Conservation (phyloP, 2,888 invertebrate genomes). For the Bugula neritina region DNA sequence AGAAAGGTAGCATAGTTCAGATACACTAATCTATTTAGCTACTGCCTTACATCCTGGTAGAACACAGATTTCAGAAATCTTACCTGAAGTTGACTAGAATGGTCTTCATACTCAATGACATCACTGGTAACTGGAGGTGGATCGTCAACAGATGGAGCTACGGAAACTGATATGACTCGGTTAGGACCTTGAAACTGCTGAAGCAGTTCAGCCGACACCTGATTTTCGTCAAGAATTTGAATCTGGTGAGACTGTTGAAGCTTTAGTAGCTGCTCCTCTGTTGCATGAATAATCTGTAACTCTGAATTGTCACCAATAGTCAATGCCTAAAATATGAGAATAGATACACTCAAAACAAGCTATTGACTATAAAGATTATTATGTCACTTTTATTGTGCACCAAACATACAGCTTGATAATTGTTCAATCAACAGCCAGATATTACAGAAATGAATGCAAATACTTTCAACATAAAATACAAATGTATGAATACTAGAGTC, state of each 20-base stretch:
- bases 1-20: too few relatives aligned
- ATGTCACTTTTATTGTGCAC: too few relatives aligned
- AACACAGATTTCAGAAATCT: too few relatives aligned
- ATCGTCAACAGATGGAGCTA: not conserved
- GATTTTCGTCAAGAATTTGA: conserved; percentile 48
- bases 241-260: conserved; percentile 51
- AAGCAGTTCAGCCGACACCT: conserved; percentile 32
- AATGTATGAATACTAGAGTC: too few relatives aligned
- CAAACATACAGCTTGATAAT: too few relatives aligned
- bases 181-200: conserved; percentile 10
- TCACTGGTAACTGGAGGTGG: not conserved
- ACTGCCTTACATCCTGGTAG: too few relatives aligned
- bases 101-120: conserved; percentile 10
- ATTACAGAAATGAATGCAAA: too few relatives aligned
- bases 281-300: conserved; percentile 53
- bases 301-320: conserved; percentile 37
- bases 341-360: too few relatives aligned
- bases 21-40: too few relatives aligned
- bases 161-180: not conserved
- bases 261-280: conserved; percentile 53
- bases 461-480: too few relatives aligned
- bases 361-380: too few relatives aligned
- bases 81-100: not conserved
- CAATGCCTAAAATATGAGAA: not conserved
- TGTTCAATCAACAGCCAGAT: too few relatives aligned